These are phyloP conservation scores for Lysandra bellargus DNA, from an alignment of 2,888 invertebrate species.

Conservation along the genomic window DNA sequence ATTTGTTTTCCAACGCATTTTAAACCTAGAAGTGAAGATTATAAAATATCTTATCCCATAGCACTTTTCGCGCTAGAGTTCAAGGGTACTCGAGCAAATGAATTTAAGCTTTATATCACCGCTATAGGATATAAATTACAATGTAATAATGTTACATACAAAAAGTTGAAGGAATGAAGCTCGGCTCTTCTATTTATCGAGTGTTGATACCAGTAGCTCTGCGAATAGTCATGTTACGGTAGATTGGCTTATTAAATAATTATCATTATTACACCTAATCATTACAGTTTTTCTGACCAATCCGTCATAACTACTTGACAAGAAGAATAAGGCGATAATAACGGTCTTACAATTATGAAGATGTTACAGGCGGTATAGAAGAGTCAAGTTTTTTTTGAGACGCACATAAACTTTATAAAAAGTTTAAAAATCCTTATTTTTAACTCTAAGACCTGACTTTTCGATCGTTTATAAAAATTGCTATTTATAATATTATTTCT, in stretches of 20 bases:
- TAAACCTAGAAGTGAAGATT: slow-evolving; percentile 35
- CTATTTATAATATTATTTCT: too few species aligned
- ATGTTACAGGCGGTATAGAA: neutral
- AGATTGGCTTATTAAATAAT: slow-evolving; percentile 47
- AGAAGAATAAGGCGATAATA: neutral
- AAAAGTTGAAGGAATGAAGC: slow-evolving; percentile 57
- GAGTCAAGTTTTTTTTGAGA: slow-evolving; percentile 15
- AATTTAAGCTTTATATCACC: slow-evolving; percentile 38
- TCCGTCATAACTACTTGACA: slow-evolving; percentile 15
- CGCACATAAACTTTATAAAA: neutral
- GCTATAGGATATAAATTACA: slow-evolving; percentile 39
- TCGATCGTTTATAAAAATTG: too few species aligned
- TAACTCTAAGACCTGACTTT: too few species aligned
- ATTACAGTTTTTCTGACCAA: slow-evolving; percentile 28
- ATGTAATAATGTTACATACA: slow-evolving; percentile 41
- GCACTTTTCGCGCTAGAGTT: slow-evolving; percentile 39
- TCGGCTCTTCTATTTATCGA: slow-evolving; percentile 55
- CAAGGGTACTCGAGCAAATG: slow-evolving; percentile 27
- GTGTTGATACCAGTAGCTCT: slow-evolving; percentile 38
- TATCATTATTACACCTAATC: slow-evolving; percentile 37
- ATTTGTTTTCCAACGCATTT: neutral
- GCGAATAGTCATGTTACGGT: slow-evolving; percentile 44
- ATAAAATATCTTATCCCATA: slow-evolving; percentile 42
- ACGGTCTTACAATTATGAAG: neutral
- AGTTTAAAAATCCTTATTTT: too few species aligned